Base-by-base conservation (phyloP, 2,888 invertebrate species). In the Neuroscelio doddi region DNA sequence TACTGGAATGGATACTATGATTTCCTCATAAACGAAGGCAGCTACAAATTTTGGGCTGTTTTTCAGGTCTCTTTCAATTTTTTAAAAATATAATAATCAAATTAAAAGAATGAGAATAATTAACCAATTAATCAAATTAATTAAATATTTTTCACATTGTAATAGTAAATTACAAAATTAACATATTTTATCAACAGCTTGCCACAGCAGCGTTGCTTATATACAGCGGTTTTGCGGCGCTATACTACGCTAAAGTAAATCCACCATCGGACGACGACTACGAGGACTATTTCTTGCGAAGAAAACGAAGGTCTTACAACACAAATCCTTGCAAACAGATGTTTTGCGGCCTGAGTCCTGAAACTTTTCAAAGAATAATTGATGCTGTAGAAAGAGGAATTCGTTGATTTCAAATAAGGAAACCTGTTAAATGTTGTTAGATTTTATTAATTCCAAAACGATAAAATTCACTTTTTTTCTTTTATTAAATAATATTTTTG, bases 191-290 rank as follows among this genome's bases (percentile, higher is more conserved):
- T 68, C 86, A 88, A 70, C 87, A 94, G 94, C 87, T 94, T 41
- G 91, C 92, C 78, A 94, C 94, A 4, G 93, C 94, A 29, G 67
- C 63, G 27, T 86, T 94, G 34, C 88, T 94, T 24, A 90, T 94
- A 72, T 94, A 94, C 86, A 94, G 94, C 55, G 93, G 93, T 51
- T 89, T 94, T 74, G 94, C 94, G 1, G 94, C 94, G 53, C 91
- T 94, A 78, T 94, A 94, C 85, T 94, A 93, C 85, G 93, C 94
- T 49, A 94, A 94, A 85, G 93, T 94, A 81, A 94, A 94, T 85
- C 93, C 93, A 42, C 88, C 93, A 62, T 87, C 92, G n/a, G 90
- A 91, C 52, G 92, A 93, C 83, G 89, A 91, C 75, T 92, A 93
- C 79, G 90, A 90, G 58, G 91, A 91, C 80, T 92, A 93, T 79